Evolutionary conservation across 1,140 invertebrate species (phyloP).

Genomic region (Drosophila bifasciata): DNA sequence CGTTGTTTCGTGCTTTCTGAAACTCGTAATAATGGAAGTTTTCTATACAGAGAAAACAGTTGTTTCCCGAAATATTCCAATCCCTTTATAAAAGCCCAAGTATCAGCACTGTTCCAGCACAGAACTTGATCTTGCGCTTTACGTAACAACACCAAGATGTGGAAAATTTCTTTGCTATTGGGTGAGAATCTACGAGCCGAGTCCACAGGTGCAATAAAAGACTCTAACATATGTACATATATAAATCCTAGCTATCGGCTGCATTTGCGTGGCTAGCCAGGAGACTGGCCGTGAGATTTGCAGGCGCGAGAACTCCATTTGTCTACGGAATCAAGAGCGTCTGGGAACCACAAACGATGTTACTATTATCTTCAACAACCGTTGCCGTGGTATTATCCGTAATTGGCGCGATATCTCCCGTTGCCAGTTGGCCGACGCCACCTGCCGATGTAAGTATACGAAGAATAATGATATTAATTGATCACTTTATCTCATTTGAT

Average conservation of each 20-base stretch:
- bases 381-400: neutral
- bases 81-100: conserved; percentile 40
- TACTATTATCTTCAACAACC: conserved; percentile 23
- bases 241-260: conserved; percentile 29
- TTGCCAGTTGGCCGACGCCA: conserved; percentile 41
- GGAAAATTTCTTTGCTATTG: conserved; percentile 44
- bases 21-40: neutral
- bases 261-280: conserved; percentile 41
- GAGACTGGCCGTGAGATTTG: conserved; percentile 12
- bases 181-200: conserved; percentile 34
- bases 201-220: too few species aligned
- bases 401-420: conserved; percentile 46
- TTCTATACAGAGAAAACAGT: neutral
- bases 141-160: conserved; percentile 39
- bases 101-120: neutral
- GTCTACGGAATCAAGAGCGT: conserved; percentile 9
- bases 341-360: conserved; percentile 38
- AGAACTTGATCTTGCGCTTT: conserved; percentile 10
- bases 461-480: neutral
- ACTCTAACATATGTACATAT: neutral
- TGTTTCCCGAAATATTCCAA: neutral
- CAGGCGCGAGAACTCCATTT: neutral
- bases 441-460: conserved; percentile 47
- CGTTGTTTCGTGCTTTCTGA: too few species aligned
- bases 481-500: neutral